These are phyloP conservation scores for Pharmacophagus antenor DNA, from an alignment of 2,888 invertebrate genomes.

Conservation along the genomic window DNA sequence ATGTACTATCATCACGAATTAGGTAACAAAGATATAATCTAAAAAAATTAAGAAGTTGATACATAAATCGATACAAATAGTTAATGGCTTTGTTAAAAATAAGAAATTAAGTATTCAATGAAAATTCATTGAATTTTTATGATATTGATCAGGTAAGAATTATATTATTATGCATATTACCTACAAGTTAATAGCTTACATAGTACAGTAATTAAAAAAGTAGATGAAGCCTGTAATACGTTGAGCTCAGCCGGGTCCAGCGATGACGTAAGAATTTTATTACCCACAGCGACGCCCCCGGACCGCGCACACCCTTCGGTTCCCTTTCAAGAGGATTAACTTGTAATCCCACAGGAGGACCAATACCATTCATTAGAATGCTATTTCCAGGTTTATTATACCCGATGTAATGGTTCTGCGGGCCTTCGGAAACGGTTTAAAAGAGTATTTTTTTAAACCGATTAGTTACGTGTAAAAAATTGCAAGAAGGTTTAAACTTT, in stretches of 20 bases:
- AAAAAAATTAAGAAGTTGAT: too few species aligned
- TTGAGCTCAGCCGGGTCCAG: conserved; percentile 43
- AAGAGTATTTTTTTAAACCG: conserved; percentile 10
- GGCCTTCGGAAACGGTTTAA: conserved; percentile 2
- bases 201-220: conserved; percentile 30
- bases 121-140: neutral
- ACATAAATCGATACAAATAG: too few species aligned
- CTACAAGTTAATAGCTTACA: conserved; percentile 1
- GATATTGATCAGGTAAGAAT: neutral
- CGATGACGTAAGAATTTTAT: conserved; percentile 74
- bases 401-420: conserved; percentile 48
- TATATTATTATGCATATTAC: neutral
- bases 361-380: conserved; percentile 77
- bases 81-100: neutral
- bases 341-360: conserved; percentile 74
- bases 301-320: conserved; percentile 43
- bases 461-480: neutral
- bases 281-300: conserved; percentile 48
- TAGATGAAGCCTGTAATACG: conserved; percentile 31
- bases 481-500: neutral
- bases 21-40: too few species aligned
- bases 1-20: too few species aligned
- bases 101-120: neutral
- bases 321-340: conserved; percentile 75
- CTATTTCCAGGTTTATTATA: conserved; percentile 69